Percentiles rank a stretch among this genome's conserved stretches.
phyloP scores from a whole-genome alignment of 2,797 vertebrate species.

The Taeniopygia guttata region DNA sequence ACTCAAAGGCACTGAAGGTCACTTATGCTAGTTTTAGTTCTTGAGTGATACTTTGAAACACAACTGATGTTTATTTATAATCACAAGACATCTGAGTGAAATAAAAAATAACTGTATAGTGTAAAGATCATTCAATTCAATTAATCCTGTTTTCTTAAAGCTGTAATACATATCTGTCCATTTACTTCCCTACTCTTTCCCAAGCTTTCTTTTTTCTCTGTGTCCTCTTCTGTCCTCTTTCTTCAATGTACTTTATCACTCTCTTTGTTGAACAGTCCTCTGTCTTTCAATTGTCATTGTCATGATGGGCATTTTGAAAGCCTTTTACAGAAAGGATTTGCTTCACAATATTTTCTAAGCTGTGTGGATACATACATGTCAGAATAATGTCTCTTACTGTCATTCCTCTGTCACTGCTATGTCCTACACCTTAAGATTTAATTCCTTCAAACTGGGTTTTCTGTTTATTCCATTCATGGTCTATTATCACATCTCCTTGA shows the following conservation, averaged over 20 bases:
- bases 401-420: not conserved
- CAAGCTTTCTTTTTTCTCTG: not conserved
- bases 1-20: not conserved
- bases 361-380: not conserved
- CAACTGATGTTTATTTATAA: not conserved
- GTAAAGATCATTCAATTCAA: not conserved
- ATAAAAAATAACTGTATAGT: not conserved
- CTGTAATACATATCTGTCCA: not conserved
- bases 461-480: not conserved
- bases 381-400: constrained; percentile 24
- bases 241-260: not conserved
- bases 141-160: not conserved
- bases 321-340: constrained; percentile 30
- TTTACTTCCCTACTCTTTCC: not conserved
- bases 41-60: not conserved
- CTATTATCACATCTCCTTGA: not conserved
- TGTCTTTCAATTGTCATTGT: constrained; percentile 32
- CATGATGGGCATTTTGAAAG: constrained; percentile 33
- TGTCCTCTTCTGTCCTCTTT: not conserved
- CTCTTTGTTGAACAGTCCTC: not conserved
- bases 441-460: not conserved
- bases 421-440: not conserved
- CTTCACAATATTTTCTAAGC: constrained; percentile 25
- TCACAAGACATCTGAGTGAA: not conserved
- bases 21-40: not conserved